Conservation (phyloP, 1,140 invertebrate species). For the Calliopsis andreniformis region DNA sequence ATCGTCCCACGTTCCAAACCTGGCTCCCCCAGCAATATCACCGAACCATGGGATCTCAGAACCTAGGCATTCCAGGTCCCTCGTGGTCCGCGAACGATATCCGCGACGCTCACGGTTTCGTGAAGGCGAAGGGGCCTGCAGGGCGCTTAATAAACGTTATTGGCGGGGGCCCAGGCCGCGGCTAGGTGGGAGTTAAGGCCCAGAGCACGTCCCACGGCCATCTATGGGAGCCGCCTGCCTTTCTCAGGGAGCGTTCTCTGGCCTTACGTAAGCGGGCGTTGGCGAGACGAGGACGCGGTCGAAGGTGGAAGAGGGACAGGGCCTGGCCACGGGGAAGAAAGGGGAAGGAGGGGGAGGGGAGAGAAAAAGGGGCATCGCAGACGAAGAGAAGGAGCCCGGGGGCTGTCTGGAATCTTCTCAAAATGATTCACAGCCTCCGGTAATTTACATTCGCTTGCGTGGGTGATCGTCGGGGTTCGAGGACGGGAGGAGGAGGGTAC, state of each 20-base stretch:
- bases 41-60: too few species aligned
- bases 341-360: constrained; percentile 43
- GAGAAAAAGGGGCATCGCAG: constrained; percentile 44
- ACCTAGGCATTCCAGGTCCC: not conserved
- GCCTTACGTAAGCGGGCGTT: constrained; percentile 55
- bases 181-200: constrained; percentile 76
- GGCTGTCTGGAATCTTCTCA: constrained; percentile 72
- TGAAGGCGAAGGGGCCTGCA: constrained; percentile 16
- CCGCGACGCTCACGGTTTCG: constrained; percentile 25
- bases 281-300: constrained; percentile 30
- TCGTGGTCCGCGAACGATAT: constrained; percentile 12
- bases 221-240: constrained; percentile 72
- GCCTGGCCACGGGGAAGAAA: constrained; percentile 27
- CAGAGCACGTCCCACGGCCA: constrained; percentile 78
- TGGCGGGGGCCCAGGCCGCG: constrained; percentile 58
- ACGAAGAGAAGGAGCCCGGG: constrained; percentile 61
- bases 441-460: constrained; percentile 78
- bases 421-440: constrained; percentile 81
- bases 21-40: not conserved
- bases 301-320: constrained; percentile 6
- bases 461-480: constrained; percentile 74
- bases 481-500: constrained; percentile 2
- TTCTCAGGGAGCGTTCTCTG: constrained; percentile 72
- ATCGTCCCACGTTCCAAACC: not conserved
- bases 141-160: constrained; percentile 76